These are phyloP conservation scores for Euwallacea similis DNA, from an alignment of 1,140 invertebrate species.

Conservation along the genomic window DNA sequence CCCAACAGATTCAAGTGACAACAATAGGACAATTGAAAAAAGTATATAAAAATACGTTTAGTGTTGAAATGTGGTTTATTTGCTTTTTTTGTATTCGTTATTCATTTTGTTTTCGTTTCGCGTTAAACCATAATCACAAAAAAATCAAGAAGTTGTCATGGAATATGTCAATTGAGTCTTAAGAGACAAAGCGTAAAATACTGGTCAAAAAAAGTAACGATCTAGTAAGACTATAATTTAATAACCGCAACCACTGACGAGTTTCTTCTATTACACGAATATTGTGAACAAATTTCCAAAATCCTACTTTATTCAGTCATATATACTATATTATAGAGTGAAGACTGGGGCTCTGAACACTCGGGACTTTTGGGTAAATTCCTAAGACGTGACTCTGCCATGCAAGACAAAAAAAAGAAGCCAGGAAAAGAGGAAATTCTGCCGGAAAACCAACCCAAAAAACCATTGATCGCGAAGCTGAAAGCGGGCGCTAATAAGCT, in stretches of 20 bases:
- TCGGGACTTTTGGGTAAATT: conserved; percentile 71
- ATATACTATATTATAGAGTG: conserved; percentile 59
- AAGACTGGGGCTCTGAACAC: conserved; percentile 73
- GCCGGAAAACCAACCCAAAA: conserved; percentile 47
- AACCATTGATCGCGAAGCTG: conserved; percentile 70
- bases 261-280: not conserved
- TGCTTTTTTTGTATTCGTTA: too few relatives aligned
- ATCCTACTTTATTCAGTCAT: not conserved
- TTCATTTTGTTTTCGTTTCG: too few relatives aligned
- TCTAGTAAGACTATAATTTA: too few relatives aligned
- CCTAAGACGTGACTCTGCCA: conserved; percentile 64
- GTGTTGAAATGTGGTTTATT: too few relatives aligned
- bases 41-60: too few relatives aligned
- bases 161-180: too few relatives aligned
- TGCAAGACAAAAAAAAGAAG: conserved; percentile 52
- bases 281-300: not conserved
- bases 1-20: too few relatives aligned
- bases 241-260: too few relatives aligned
- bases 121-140: too few relatives aligned
- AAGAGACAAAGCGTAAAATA: not conserved
- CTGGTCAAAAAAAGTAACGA: not conserved
- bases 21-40: too few relatives aligned
- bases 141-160: too few relatives aligned
- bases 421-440: conserved; percentile 39
- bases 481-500: conserved; percentile 70